These are phyloP conservation scores for Mola mola DNA, from an alignment of 2,113 vertebrate genomes.

Conservation along the genomic window DNA sequence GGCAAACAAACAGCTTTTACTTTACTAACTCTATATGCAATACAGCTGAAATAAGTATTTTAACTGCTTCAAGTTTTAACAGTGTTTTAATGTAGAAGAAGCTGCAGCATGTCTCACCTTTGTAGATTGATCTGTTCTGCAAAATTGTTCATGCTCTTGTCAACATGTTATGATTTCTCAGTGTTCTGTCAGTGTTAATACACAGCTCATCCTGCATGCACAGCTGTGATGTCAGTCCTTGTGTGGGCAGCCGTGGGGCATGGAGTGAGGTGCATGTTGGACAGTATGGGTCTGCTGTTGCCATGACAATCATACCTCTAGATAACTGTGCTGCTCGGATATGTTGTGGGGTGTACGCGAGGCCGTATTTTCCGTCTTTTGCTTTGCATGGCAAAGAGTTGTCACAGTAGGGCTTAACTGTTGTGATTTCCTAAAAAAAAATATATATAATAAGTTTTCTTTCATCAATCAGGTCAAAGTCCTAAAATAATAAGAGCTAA, in stretches of 20 bases:
- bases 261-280: conserved; percentile 77
- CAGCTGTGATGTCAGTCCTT: conserved; percentile 76
- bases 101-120: background rate
- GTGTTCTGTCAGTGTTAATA: conserved; percentile 46
- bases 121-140: conserved; percentile 5
- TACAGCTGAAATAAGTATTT: too few relatives aligned
- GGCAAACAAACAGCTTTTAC: background rate
- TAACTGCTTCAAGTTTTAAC: too few relatives aligned
- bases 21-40: conserved; percentile 16
- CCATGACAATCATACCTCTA: conserved; percentile 74
- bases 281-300: conserved; percentile 63
- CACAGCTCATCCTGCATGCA: conserved; percentile 68
- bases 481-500: conserved; percentile 99
- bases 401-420: conserved; percentile 39
- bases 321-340: conserved; percentile 41
- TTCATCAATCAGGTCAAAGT: conserved; percentile 99
- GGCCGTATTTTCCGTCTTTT: conserved; percentile 48
- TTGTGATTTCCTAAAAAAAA: conserved; percentile 67
- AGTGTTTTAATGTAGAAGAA: conserved; percentile 11
- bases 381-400: conserved; percentile 76
- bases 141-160: conserved; percentile 15
- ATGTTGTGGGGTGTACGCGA: conserved; percentile 32
- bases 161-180: conserved; percentile 48
- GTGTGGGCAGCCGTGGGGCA: conserved; percentile 74
- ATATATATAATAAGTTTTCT: conserved; percentile 93